These are phyloP conservation scores for Drosophila punjabiensis DNA, from an alignment of 1,140 invertebrate genomes.

Conservation along the genomic window DNA sequence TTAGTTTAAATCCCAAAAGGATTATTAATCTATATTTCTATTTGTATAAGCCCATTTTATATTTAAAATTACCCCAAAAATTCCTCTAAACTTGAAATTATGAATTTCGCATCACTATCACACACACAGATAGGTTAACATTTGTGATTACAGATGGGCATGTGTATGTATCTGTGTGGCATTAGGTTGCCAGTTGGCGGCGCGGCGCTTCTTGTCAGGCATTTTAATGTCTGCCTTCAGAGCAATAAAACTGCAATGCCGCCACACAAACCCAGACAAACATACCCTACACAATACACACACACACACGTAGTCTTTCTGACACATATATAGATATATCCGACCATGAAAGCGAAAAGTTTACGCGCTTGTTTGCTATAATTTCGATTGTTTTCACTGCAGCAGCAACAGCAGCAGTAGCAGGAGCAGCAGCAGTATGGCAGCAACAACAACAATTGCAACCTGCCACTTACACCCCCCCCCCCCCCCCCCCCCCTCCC, in stretches of 20 bases:
- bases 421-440: constrained; percentile 23
- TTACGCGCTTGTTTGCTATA: constrained; percentile 82
- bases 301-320: constrained; percentile 15
- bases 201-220: constrained; percentile 67
- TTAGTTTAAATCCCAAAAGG: not conserved
- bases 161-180: constrained; percentile 35
- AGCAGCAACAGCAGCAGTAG: constrained; percentile 30
- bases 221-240: constrained; percentile 70
- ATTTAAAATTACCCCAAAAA: not conserved
- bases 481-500: constrained; percentile 7
- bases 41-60: too few species aligned
- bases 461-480: constrained; percentile 14
- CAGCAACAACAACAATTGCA: constrained; percentile 31
- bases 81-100: not conserved
- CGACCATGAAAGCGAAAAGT: constrained; percentile 76
- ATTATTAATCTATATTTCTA: too few species aligned
- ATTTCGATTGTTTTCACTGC: constrained; percentile 82
- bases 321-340: constrained; percentile 24
- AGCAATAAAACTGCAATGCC: constrained; percentile 69
- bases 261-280: constrained; percentile 22
- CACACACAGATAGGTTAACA: constrained; percentile 5
- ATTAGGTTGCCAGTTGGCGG: constrained; percentile 66
- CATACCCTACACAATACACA: constrained; percentile 18
- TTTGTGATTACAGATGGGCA: constrained; percentile 23
- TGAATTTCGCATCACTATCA: constrained; percentile 16